Base-by-base conservation (phyloP, 2,797 vertebrate genomes). In the Propithecus deckenii region DNA sequence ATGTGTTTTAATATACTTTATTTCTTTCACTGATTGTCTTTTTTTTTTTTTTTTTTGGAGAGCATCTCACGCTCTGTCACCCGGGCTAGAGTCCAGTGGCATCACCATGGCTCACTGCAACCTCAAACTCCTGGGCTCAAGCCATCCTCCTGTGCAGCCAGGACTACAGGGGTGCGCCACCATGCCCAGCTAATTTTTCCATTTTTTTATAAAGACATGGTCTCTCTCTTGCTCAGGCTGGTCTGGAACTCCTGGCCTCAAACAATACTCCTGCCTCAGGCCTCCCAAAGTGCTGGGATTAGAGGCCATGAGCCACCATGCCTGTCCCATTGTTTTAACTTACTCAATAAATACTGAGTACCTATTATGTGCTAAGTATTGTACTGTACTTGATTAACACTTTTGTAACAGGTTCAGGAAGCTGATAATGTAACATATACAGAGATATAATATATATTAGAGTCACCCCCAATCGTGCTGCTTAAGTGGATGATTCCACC, bases 401-500 rank as follows among this genome's bases (percentile, higher is more conserved):
- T 67, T 94, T 52, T 86, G 38, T 78, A 35, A 87, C 10, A 71
- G 63, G 18, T 86, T 94, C 83, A 90, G 46, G n/a, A 96, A 97
- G 59, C 0, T 57, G 61, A 38, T 61, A 86, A 67, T 71, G 18
- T 65, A 90, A 84, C 87, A 86, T 65, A 84, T 46, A 81, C 2
- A 94, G 4, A 65, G 28, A 81, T n/a, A 93, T 30, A 86, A 55
- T 75, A 81, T 32, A 75, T 32, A 86, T 12, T 71, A 89, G 43
- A 94, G 14, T 74, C 48, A 94, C 48, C 80, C 30, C 52, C 20
- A 93, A 63, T 76, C 48, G 46, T 61, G 65, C 71, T 18, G 63
- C 14, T 87, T 91, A 7, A 67, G 5, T 38, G 46, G 38, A 38
- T 80, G 61, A 80, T 89, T 96, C 80, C 28, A 75, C 83, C 23